Base-by-base conservation (phyloP, 2,113 vertebrate species). In the Cinclus cinclus region DNA sequence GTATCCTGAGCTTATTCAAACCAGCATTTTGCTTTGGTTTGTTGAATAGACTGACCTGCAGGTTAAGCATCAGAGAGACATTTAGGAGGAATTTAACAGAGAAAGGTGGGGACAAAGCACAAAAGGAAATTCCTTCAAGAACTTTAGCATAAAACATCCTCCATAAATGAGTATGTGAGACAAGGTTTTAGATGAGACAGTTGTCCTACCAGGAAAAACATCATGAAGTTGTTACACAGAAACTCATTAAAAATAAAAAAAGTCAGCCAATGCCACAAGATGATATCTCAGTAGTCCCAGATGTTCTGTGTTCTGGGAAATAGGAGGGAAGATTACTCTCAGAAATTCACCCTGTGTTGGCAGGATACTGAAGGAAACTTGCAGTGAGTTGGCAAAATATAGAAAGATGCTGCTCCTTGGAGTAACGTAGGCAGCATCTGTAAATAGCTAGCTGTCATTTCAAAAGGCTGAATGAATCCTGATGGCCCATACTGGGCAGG, bases 241-340 rank as follows among this genome's bases (percentile, higher is more conserved):
- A 88, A 88, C 62, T 90, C 8, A 0, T 96, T 92, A 89, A 52
- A 74, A 65, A 67, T 76, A 90, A 91, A 70, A 67, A 70, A 87
- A 92, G 75, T 21, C 83, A 88, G 42, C 62, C 44, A 4, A 68
- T 86, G 77, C 52, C 80, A 84, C 69, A 78, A 93, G 94, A 92
- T 94, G 75, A 55, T 93, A 94, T 95, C 85, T 96, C 90, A 92
- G 80, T 87, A 90, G 90, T 83, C 88, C 83, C 94, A 97, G 83
- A 92, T 96, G 94, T 94, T 95, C 4, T 9, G 76, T 87, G 76
- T 88, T 90, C 88, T 87, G 75, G 76, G 77, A 97, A 97, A 92
- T 95, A 76, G 59, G 50, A 96, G 87, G 63, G 74, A 92, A 80
- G 85, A 83, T 82, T 95, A 46, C 82, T 94, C 68, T 92, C 90